These are phyloP conservation scores for Grammomys surdaster DNA, from an alignment of 2,113 vertebrate genomes.

Conservation along the genomic window DNA sequence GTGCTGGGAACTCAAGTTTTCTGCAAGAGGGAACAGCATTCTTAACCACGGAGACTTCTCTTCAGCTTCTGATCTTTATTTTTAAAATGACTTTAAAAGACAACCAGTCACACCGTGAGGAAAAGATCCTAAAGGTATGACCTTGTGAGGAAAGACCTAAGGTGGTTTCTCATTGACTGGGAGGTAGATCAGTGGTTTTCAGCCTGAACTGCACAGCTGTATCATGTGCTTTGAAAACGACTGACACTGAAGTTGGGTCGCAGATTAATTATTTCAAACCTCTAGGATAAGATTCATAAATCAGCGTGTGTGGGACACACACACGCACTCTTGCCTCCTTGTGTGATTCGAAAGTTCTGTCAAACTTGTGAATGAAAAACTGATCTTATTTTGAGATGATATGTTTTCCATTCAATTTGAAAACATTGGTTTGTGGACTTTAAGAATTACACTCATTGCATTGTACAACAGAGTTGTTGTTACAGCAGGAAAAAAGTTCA, in stretches of 20 bases:
- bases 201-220: not conserved
- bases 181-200: not conserved
- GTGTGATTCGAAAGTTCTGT: not conserved
- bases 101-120: not conserved
- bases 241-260: not conserved
- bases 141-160: not conserved
- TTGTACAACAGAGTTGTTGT: not conserved
- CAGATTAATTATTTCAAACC: not conserved
- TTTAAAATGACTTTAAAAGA: not conserved
- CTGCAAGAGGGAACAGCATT: not conserved
- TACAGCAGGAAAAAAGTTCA: not conserved
- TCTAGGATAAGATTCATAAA: not conserved
- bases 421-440: constrained; percentile 11
- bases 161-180: not conserved
- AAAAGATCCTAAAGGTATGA: not conserved
- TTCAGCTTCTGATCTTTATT: not conserved
- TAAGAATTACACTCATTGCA: constrained; percentile 25
- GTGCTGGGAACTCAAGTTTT: not conserved
- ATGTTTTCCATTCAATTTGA: not conserved
- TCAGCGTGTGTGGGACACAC: not conserved
- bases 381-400: not conserved
- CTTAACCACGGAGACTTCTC: not conserved
- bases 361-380: constrained; percentile 2
- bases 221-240: constrained; percentile 25
- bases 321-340: not conserved